Conservation (phyloP, 2,113 vertebrate genomes). For the Sorex araneus region DNA sequence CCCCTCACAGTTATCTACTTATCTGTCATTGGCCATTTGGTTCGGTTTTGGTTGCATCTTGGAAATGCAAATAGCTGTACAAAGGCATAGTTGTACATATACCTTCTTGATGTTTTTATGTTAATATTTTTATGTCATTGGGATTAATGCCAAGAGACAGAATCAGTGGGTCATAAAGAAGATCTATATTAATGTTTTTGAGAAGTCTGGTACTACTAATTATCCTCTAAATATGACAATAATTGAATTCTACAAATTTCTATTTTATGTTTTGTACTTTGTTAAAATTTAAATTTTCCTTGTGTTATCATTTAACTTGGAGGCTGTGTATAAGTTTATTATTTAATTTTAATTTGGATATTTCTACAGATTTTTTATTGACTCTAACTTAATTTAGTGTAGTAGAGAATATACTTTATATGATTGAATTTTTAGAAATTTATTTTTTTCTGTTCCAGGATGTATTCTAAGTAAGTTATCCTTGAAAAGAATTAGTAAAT, state of each 20-base stretch:
- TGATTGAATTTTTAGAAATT: background rate
- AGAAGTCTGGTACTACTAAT: background rate
- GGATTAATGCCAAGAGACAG: too few relatives aligned
- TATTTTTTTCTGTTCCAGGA: background rate
- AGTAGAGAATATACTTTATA: background rate
- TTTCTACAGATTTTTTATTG: slow-evolving; percentile 23
- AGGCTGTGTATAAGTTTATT: slow-evolving; percentile 8
- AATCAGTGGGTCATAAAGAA: too few relatives aligned
- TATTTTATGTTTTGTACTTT: background rate
- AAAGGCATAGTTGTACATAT: too few relatives aligned
- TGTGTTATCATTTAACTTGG: background rate
- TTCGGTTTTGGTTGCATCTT: too few relatives aligned
- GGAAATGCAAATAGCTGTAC: too few relatives aligned
- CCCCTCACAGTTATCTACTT: too few relatives aligned
- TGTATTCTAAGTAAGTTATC: background rate
- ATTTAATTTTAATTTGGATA: slow-evolving; percentile 14
- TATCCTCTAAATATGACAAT: background rate
- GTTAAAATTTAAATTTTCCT: background rate
- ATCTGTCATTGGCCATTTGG: too few relatives aligned
- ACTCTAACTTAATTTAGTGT: background rate
- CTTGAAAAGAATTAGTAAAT: background rate
- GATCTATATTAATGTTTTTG: background rate
- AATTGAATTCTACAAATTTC: background rate
- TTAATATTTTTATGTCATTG: too few relatives aligned
- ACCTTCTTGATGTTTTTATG: too few relatives aligned